Percentiles rank a stretch among this genome's conserved stretches.
These are phyloP conservation scores for Callosobruchus maculatus DNA, from an alignment of 2,888 invertebrate species.

Conservation along the genomic window DNA sequence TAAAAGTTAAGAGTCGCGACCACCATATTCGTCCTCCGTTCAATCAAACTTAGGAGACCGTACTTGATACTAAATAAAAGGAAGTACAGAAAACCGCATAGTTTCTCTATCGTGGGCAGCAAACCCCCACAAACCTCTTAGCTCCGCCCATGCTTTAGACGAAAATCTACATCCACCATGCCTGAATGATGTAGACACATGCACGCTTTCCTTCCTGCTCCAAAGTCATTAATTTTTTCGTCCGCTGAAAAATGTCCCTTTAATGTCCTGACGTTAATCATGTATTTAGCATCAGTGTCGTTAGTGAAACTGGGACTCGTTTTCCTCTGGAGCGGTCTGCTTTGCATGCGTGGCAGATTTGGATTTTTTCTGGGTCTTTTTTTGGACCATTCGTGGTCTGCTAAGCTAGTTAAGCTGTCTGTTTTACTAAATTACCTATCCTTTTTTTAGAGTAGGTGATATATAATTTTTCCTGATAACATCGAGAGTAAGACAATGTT, in stretches of 20 bases:
- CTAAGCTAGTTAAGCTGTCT: background rate
- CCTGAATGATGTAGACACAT: background rate
- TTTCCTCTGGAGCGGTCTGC: background rate
- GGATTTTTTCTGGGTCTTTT: background rate
- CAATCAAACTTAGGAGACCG: too few species aligned
- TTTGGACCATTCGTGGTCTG: background rate
- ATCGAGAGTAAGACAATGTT: too few species aligned
- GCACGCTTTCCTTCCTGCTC: background rate
- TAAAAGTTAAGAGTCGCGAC: too few species aligned
- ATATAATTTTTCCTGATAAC: background rate
- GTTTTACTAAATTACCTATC: background rate
- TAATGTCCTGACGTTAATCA: background rate
- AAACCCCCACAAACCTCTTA: background rate
- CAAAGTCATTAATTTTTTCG: background rate
- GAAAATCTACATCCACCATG: background rate
- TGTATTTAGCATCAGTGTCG: background rate
- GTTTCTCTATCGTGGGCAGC: too few species aligned
- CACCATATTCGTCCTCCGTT: too few species aligned
- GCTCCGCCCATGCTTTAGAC: background rate
- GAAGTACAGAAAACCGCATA: too few species aligned
- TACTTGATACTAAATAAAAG: too few species aligned
- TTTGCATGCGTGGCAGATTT: background rate
- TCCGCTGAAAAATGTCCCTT: background rate
- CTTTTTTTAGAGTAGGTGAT: background rate
- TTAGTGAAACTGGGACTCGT: background rate